Evolutionary conservation across 2,888 invertebrate species (phyloP).

Genomic region (Odontocolon sp.): DNA sequence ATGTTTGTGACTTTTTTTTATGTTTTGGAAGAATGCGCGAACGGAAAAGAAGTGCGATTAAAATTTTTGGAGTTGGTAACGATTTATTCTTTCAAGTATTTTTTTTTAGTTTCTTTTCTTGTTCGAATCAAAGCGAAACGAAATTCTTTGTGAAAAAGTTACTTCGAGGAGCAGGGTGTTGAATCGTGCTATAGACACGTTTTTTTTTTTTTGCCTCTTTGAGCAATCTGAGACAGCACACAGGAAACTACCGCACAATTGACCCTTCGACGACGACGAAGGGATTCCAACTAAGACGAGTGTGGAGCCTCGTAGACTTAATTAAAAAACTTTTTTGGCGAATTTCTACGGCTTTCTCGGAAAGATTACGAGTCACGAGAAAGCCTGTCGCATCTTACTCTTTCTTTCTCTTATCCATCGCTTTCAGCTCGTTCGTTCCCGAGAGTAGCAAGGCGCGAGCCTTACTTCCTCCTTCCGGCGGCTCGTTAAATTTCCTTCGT

Average conservation of each 20-base stretch:
- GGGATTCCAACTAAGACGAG: conserved; percentile 4
- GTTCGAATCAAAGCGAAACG: background rate
- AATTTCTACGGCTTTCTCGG: conserved; percentile 22
- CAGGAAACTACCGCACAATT: background rate
- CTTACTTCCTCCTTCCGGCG: conserved; percentile 10
- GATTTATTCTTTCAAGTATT: too few relatives aligned
- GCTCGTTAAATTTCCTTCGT: conserved; percentile 12
- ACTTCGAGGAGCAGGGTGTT: conserved; percentile 11
- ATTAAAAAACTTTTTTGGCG: conserved; percentile 49
- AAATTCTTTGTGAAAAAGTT: background rate
- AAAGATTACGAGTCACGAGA: conserved; percentile 32
- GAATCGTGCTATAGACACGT: background rate
- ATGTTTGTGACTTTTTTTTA: conserved; percentile 1
- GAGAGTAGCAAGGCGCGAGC: conserved; percentile 1
- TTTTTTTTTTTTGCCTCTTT: background rate
- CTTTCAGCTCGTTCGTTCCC: conserved; percentile 14
- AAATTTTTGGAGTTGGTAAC: too few relatives aligned
- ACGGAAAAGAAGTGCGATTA: too few relatives aligned
- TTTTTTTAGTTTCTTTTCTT: background rate
- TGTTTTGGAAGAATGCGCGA: background rate
- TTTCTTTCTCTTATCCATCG: background rate
- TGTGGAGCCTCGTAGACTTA: conserved; percentile 14
- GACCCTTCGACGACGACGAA: background rate
- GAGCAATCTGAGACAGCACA: background rate
- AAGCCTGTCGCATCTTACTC: conserved; percentile 11